Evolutionary conservation across 1,140 invertebrate species (phyloP).

Genomic region (Pseudomyrmex pallidus): DNA sequence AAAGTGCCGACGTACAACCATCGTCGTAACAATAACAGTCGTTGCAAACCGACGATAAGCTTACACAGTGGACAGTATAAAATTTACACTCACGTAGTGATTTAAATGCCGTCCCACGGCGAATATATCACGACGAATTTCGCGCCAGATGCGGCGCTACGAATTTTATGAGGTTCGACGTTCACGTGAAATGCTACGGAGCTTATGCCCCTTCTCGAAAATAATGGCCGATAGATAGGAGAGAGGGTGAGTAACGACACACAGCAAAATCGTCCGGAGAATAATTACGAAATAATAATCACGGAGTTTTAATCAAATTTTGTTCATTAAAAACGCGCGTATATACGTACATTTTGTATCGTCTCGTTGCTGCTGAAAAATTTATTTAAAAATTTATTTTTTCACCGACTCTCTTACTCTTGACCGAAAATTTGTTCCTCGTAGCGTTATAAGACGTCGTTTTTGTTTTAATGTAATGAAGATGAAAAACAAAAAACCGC

Average conservation of each 20-base stretch:
- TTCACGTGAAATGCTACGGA: slow-evolving; percentile 1
- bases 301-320: slow-evolving; percentile 37
- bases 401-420: no score
- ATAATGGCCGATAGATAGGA: slow-evolving; percentile 13
- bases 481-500: neutral
- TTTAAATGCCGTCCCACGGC: slow-evolving; percentile 52
- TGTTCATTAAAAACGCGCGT: slow-evolving; percentile 27
- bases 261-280: neutral
- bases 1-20: slow-evolving; percentile 58
- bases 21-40: slow-evolving; percentile 56
- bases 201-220: slow-evolving; percentile 2
- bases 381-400: no score
- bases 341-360: neutral
- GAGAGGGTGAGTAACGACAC: slow-evolving; percentile 17
- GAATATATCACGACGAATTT: slow-evolving; percentile 29
- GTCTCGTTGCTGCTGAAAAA: neutral
- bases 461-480: neutral
- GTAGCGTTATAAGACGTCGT: no score
- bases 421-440: no score
- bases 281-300: slow-evolving; percentile 59
- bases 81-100: slow-evolving; percentile 55
- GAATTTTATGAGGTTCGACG: slow-evolving; percentile 51
- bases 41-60: slow-evolving; percentile 53
- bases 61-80: slow-evolving; percentile 45
- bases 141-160: slow-evolving; percentile 12